Evolutionary conservation across 2,888 invertebrate species (phyloP), one percentile per base, ranked within the genome.

Genomic region (Epinotia bilunana): DNA sequence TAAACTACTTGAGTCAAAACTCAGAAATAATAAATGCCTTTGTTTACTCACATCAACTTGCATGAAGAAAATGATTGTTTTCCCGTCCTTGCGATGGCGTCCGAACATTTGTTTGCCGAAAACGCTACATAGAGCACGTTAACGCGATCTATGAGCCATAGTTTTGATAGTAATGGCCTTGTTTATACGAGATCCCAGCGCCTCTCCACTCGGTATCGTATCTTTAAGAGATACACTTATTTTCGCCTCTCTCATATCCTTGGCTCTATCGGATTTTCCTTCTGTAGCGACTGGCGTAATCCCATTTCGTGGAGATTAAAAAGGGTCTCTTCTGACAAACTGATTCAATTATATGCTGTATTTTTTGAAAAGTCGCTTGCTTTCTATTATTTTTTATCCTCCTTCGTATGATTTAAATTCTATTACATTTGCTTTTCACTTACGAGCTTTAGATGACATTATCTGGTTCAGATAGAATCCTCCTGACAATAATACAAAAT

Each of bases 121-220:
- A 84, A 83, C 83, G 83, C 86, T 84, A 85, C 84, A 82, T 84
- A 83, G 83, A 85, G 81, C 80, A 84, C 89, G 90, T 90, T 90
- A 90, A 86, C 87, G 83, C 87, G 85, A 91, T 90, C 88, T 90
- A 89, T 85, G 87, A 83, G 84, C 88, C 82, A 84, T 91, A 89
- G 89, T 88, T 90, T 86, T 90, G 88, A 89, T 91, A 86, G 88
- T 91, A 90, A 91, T 88, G 88, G 88, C 79, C 86, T 90, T 91
- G 91, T 91, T 91, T 91, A 91, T 91, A 89, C 85, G 81, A 78
- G 84, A 65, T 72, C 73, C 77, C 78, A 86, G 85, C 85, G 81
- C 81, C 88, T 86, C 84, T 87, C 82, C 77, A 84, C 77, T 84
- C 79, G 80, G 83, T 83, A 83, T 80, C 82, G 81, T 79, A 82